Conservation (phyloP, 2,113 vertebrate genomes). For the Lagenorhynchus albirostris region DNA sequence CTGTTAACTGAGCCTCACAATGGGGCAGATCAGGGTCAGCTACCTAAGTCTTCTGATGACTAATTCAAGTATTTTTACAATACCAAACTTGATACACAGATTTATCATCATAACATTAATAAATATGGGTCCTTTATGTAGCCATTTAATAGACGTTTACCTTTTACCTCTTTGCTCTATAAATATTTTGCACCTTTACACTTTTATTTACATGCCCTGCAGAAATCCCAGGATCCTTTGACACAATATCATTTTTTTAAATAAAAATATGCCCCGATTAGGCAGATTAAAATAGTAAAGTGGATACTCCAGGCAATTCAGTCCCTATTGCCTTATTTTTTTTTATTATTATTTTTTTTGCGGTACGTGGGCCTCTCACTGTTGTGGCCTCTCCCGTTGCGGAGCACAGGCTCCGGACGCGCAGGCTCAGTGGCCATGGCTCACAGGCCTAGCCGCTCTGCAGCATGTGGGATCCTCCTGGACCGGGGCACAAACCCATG, state of each 20-base stretch:
- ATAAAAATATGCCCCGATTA: neutral
- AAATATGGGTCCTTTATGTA: neutral
- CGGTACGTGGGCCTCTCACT: no score
- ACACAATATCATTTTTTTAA: neutral
- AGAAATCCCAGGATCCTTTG: neutral
- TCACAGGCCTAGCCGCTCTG: no score
- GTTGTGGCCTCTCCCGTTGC: no score
- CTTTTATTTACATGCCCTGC: neutral
- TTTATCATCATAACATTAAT: neutral
- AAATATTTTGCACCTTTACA: neutral
- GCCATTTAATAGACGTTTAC: neutral
- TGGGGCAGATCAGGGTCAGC: neutral
- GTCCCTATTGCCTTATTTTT: neutral
- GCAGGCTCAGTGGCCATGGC: no score
- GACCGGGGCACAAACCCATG: no score
- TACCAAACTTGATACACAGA: neutral
- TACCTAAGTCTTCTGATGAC: neutral
- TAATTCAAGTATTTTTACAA: neutral
- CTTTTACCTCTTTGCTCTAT: neutral
- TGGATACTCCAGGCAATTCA: neutral
- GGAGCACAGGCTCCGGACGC: no score
- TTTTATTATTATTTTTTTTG: no score
- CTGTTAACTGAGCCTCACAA: neutral
- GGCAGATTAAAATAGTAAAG: neutral
- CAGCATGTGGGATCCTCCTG: no score